These are phyloP conservation scores for Anniella stebbinsi DNA, from an alignment of 2,797 vertebrate species.

Conservation along the genomic window DNA sequence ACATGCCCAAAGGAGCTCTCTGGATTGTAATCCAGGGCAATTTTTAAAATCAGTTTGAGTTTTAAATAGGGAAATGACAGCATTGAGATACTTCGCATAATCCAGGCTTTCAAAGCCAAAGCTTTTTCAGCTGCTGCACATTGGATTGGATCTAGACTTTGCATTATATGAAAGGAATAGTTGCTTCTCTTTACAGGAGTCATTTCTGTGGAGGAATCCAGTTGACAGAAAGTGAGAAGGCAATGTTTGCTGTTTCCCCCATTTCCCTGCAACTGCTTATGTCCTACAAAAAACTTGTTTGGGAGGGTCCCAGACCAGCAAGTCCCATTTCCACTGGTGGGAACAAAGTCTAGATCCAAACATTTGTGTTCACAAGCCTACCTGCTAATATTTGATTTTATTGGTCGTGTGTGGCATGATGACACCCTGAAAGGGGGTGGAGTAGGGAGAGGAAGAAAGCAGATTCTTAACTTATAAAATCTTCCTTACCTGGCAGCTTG, in stretches of 20 bases:
- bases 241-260: not conserved
- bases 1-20: not conserved
- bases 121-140: not conserved
- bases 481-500: not conserved
- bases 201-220: not conserved
- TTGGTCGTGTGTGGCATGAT: not conserved
- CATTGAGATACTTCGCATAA: not conserved
- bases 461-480: not conserved
- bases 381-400: not conserved
- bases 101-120: not conserved
- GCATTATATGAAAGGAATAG: not conserved
- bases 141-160: not conserved
- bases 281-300: not conserved
- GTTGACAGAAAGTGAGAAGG: not conserved
- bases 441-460: not conserved
- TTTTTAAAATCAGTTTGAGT: not conserved
- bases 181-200: not conserved
- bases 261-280: not conserved
- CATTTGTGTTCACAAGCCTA: not conserved
- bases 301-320: not conserved
- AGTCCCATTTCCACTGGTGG: slow-evolving; percentile 1
- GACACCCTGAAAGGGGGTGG: not conserved
- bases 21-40: not conserved
- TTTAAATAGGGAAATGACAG: not conserved
- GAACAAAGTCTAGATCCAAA: not conserved